Base-by-base conservation (phyloP, 2,113 vertebrate genomes). In the Ellobius talpinus region DNA sequence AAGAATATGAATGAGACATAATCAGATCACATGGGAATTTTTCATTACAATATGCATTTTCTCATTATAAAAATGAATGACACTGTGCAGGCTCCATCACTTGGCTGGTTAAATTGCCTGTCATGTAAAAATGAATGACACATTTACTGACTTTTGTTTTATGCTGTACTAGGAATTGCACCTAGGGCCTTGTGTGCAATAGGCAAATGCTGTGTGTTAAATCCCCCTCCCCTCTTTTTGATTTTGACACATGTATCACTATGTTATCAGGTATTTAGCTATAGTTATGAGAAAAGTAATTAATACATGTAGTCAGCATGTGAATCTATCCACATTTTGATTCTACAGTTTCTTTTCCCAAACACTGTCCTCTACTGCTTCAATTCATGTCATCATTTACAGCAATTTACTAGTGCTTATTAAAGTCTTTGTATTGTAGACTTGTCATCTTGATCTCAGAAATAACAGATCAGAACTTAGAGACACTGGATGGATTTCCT, bases 381-480 rank as follows among this genome's bases (percentile, higher is more conserved):
- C 24, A 91, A 26, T 14, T 96, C 61, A 90, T 39, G 19, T 36
- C 88, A 85, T 61, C 65, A 52, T 21, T 45, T n/a, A 70, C 7
- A n/a, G 50, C 33, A 87, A n/a, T 50, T 14, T 87, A 36, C 26
- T 39, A 55, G 39, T 84, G 84, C 21, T 93, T 88, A 79, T 29
- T 95, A 90, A 87, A 55, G 90, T 85, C 14, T 89, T 79, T 89
- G 26, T 74, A 89, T 42, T 88, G 84, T 17, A 65, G 70, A 73
- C 42, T 76, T 77, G 33, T 81, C 65, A 61, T 77, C 36, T 55
- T 77, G 42, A 92, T 63, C 82, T 95, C 90, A 90, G 76, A 96
- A 93, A 93, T 78, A 89, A 74, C n/a, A 97, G 91, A 58, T 65
- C 81, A 77, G 87, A 90, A 90, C 14, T 78, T 65, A 78, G 52